These are phyloP conservation scores for Hypselothyrea guttata DNA, from an alignment of 2,888 invertebrate genomes.

Conservation along the genomic window DNA sequence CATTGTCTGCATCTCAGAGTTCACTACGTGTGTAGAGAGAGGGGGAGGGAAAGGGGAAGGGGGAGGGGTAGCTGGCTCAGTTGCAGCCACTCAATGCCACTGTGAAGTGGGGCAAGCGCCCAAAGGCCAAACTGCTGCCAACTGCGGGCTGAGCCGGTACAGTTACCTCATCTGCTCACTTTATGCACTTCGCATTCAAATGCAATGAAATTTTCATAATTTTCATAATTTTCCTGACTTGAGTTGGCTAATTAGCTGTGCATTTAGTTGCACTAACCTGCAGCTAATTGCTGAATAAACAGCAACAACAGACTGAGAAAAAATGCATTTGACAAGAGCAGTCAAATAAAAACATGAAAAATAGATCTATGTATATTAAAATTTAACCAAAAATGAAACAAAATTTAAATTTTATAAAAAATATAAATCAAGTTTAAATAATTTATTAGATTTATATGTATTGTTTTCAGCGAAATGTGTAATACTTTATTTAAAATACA, in stretches of 20 bases:
- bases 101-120: conserved; percentile 40
- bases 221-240: conserved; percentile 64
- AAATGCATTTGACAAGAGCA: conserved; percentile 56
- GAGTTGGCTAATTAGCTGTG: conserved; percentile 60
- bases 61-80: neutral
- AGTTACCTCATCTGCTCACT: neutral
- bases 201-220: conserved; percentile 64
- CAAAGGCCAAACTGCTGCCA: conserved; percentile 25
- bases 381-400: too few species aligned
- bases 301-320: neutral
- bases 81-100: conserved; percentile 66
- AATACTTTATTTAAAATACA: too few species aligned
- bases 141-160: conserved; percentile 2
- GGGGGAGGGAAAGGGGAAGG: neutral
- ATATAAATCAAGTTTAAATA: too few species aligned
- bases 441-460: too few species aligned
- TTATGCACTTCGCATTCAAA: conserved; percentile 12
- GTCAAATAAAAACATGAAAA: conserved; percentile 52
- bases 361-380: too few species aligned
- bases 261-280: conserved; percentile 48
- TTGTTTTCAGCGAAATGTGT: too few species aligned
- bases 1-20: conserved; percentile 61
- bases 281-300: conserved; percentile 62
- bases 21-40: conserved; percentile 8
- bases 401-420: too few species aligned